Percentiles rank a stretch among this genome's conserved stretches.
phyloP scores from a whole-genome alignment of 2,797 vertebrate species.

The Chloroceryle inda region DNA sequence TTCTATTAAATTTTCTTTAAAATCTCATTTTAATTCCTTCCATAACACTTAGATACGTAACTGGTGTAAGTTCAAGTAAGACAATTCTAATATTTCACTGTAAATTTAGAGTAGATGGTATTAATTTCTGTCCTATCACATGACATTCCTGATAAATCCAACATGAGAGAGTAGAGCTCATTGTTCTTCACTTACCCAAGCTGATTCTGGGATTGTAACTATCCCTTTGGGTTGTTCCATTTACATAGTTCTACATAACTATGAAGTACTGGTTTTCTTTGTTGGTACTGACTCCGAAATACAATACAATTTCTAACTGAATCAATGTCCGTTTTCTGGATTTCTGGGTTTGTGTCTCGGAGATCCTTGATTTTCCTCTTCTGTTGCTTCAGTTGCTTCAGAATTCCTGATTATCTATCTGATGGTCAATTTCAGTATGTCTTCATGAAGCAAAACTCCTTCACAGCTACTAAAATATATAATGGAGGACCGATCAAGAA shows the following conservation, averaged over 20 bases:
- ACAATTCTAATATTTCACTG: neutral
- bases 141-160: neutral
- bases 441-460: neutral
- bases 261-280: neutral
- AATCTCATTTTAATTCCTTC: neutral
- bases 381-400: neutral
- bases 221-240: neutral
- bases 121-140: neutral
- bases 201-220: neutral
- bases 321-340: neutral
- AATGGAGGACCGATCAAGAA: neutral
- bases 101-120: neutral
- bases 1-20: neutral
- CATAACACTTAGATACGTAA: neutral
- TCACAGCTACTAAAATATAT: neutral
- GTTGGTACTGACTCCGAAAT: neutral
- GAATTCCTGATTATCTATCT: neutral
- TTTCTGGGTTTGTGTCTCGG: neutral
- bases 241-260: neutral
- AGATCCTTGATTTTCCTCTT: neutral
- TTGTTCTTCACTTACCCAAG: neutral
- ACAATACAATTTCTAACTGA: neutral
- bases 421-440: neutral
- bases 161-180: neutral
- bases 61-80: neutral